Conservation (phyloP, 2,113 vertebrate species). For the Neolamprologus falcicula region DNA sequence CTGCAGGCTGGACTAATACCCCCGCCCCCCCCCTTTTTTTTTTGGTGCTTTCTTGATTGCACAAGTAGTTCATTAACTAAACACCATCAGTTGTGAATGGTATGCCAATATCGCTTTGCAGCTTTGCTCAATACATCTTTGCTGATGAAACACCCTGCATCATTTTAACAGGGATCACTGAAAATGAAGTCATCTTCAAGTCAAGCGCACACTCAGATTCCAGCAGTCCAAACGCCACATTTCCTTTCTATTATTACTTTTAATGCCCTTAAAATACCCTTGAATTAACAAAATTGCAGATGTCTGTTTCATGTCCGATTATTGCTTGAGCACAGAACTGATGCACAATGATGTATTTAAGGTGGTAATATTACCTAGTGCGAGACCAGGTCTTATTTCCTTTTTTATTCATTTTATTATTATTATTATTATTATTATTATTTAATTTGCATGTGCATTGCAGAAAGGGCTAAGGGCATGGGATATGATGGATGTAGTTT, state of each 20-base stretch:
- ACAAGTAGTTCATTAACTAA: constrained; percentile 53
- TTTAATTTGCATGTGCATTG: constrained; percentile 14
- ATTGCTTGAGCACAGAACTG: not conserved
- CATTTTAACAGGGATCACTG: constrained; percentile 18
- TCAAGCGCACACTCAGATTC: not conserved
- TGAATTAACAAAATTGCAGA: not conserved
- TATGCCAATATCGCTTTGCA: constrained; percentile 45
- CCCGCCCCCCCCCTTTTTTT: not conserved
- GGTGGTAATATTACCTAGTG: not conserved
- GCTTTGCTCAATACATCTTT: constrained; percentile 29
- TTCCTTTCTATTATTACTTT: not conserved
- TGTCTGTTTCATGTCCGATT: not conserved
- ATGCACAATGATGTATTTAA: not conserved
- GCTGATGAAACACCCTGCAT: constrained; percentile 45
- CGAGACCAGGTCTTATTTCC: not conserved
- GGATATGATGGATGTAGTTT: constrained; percentile 5
- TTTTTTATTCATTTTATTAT: not conserved
- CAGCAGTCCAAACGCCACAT: not conserved
- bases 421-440: not conserved
- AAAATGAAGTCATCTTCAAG: not conserved
- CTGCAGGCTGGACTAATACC: not conserved
- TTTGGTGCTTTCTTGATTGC: constrained; percentile 41
- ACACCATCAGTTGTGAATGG: constrained; percentile 46
- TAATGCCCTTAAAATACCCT: not conserved
- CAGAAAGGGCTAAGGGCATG: constrained; percentile 12